Base-by-base conservation (phyloP, 1,140 invertebrate genomes). In the Acromyrmex echinatior region DNA sequence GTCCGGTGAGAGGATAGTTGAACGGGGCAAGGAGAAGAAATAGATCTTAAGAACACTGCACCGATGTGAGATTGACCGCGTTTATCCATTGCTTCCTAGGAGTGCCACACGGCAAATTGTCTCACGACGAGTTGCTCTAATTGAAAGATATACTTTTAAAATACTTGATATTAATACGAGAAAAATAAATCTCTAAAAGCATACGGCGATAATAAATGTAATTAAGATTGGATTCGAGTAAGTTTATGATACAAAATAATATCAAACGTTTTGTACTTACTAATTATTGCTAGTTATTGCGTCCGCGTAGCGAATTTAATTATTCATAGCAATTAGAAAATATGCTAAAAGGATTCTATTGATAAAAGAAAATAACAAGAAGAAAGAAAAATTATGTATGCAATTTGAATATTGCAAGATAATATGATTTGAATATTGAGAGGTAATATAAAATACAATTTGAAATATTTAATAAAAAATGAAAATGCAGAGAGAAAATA, bases 41-140 rank as follows among this genome's bases (percentile, higher is more conserved):
- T 49, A 39, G 66, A 84, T 84, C 58, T 18, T 71, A 74, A 12
- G 80, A 84, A 74, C 14, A 31, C 9, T n/a, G 45, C 53, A 2
- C 7, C 25, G 35, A 53, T 53, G 71, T 71, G 60, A 81, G 65
- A 89, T 87, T 74, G 35, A 73, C 28, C 86, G 76, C 53, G 49
- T 60, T 86, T 84, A 45, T 58, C 9, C 21, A 39, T 28, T 21
- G 28, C 65, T 86, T 78, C 63, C 74, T 70, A 39, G 31, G 16
- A 51, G 25, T 66, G 39, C 56, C 3, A 51, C 21, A 28, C n/a
- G 49, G 85, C 77, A 62, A 66, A 89, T 39, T 16, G 28, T 85
- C 66, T 45, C 49, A 76, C 31, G n/a, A 21, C 18, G 39, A 74
- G 10, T 39, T 45, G 68, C 35, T 82, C 21, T 12, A 58, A 35